These are phyloP conservation scores for Marmota monax DNA, from an alignment of 2,113 vertebrate genomes.

Conservation along the genomic window DNA sequence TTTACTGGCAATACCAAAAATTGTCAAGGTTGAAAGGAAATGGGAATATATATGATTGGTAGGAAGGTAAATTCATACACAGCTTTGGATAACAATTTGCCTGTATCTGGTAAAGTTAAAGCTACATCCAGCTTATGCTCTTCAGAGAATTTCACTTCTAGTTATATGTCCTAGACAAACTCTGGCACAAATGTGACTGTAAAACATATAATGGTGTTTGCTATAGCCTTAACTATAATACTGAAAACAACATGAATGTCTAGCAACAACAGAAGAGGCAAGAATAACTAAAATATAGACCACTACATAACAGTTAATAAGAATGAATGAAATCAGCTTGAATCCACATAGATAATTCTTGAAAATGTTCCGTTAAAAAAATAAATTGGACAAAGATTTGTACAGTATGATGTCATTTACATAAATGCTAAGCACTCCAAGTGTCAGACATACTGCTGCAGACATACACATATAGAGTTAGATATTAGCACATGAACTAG, in stretches of 20 bases:
- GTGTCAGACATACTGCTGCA: neutral
- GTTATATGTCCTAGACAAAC: neutral
- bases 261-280: neutral
- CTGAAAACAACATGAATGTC: neutral
- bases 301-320: neutral
- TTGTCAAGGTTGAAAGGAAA: neutral
- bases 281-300: neutral
- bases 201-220: neutral
- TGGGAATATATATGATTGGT: neutral
- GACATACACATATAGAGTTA: neutral
- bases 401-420: neutral
- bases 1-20: neutral
- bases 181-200: neutral
- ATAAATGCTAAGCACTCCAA: conserved; percentile 22
- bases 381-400: neutral
- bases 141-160: neutral
- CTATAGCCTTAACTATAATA: neutral
- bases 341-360: conserved; percentile 4
- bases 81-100: conserved; percentile 6
- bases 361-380: conserved; percentile 5
- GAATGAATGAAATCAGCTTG: neutral
- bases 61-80: neutral
- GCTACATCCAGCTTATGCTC: neutral
- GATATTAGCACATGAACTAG: neutral
- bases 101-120: conserved; percentile 40